Conservation (phyloP, 2,113 vertebrate species). For the Naja naja region DNA sequence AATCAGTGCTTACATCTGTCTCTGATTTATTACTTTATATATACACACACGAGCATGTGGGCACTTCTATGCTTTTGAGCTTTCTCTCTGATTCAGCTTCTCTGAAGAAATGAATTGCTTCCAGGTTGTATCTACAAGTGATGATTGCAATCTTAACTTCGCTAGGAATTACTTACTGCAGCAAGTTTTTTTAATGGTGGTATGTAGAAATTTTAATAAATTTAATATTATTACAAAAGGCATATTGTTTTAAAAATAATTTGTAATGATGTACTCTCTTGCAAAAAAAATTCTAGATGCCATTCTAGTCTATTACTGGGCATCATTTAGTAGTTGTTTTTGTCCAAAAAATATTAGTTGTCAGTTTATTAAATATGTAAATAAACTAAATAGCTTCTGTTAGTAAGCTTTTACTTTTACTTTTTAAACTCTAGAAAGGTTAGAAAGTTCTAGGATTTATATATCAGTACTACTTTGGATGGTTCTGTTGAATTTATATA, state of each 20-base stretch:
- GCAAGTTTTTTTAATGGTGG: background rate
- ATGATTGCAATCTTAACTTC: background rate
- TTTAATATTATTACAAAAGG: background rate
- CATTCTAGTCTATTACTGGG: background rate
- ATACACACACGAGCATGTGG: background rate
- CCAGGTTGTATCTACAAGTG: background rate
- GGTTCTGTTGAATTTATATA: background rate
- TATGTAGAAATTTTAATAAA: background rate
- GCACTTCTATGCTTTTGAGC: background rate
- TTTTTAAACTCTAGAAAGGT: background rate
- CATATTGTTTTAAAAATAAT: background rate
- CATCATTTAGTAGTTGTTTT: background rate
- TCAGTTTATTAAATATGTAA: background rate
- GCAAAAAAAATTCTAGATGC: background rate
- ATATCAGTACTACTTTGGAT: background rate
- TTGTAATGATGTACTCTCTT: background rate
- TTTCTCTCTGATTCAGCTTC: background rate
- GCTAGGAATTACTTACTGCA: background rate
- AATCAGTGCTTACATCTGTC: background rate
- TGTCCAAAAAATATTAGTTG: background rate
- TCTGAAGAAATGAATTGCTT: background rate
- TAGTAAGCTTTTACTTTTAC: background rate
- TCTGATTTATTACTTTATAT: background rate
- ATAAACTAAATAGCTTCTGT: background rate
- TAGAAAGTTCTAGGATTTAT: background rate